A percentile compares a stretch with the other conserved stretches of the same genome.
These are phyloP conservation scores for Rhynchonycteris naso DNA, from an alignment of 2,797 vertebrate species.

Conservation along the genomic window DNA sequence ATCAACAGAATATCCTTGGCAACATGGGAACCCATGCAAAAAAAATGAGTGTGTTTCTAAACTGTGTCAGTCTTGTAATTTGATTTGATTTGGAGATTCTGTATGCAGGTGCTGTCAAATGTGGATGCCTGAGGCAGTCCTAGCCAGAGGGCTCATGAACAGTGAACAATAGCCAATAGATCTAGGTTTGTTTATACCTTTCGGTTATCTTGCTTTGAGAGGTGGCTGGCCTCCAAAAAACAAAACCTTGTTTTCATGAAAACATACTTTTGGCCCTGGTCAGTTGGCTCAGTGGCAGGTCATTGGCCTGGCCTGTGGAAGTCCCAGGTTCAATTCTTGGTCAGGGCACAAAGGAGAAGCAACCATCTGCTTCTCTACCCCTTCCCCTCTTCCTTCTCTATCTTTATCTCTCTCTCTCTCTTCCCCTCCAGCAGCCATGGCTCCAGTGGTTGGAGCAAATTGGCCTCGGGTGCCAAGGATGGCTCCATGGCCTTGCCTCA, in stretches of 20 bases:
- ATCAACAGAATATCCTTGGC: constrained; percentile 41
- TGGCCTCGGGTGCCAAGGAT: too few relatives aligned
- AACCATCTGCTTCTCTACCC: too few relatives aligned
- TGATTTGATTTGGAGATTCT: constrained; percentile 31
- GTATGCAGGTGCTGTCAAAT: constrained; percentile 5
- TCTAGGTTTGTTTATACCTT: background rate
- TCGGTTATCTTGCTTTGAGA: constrained; percentile 30
- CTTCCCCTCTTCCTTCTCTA: too few relatives aligned
- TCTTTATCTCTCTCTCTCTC: too few relatives aligned
- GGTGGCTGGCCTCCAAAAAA: background rate
- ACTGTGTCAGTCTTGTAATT: background rate
- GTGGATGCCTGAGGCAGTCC: background rate
- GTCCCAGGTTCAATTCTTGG: too few relatives aligned
- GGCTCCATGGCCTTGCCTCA: too few relatives aligned
- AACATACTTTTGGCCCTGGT: background rate
- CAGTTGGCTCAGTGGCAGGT: too few relatives aligned
- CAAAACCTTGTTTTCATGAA: constrained; percentile 42
- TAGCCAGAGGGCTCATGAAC: constrained; percentile 37
- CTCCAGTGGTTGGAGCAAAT: too few relatives aligned
- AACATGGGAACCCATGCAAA: constrained; percentile 10
- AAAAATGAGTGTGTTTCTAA: constrained; percentile 14
- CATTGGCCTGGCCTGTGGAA: too few relatives aligned
- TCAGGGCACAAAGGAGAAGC: too few relatives aligned
- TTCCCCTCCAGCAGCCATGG: too few relatives aligned
- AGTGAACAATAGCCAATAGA: background rate